phyloP scores from a whole-genome alignment of 1,140 invertebrate genomes.

The Gryon sp. region DNA sequence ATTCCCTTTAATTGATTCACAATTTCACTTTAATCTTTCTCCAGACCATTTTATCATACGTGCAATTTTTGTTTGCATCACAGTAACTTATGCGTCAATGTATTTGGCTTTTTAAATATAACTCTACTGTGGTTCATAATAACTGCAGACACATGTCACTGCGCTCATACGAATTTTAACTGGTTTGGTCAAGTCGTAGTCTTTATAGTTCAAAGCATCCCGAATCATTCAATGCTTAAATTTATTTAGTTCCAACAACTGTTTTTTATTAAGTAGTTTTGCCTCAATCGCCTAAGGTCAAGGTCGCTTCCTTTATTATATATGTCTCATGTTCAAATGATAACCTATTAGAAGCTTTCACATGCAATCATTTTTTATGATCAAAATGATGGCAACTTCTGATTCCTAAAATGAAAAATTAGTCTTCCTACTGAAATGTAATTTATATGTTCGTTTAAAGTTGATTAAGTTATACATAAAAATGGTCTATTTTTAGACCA shows the following conservation, averaged over 20 bases:
- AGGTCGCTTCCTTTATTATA: slow-evolving; percentile 40
- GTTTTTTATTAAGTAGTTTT: slow-evolving; percentile 53
- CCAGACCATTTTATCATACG: no score
- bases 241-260: slow-evolving; percentile 37
- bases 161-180: slow-evolving; percentile 19
- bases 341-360: slow-evolving; percentile 26
- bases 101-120: slow-evolving; percentile 6
- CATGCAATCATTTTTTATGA: slow-evolving; percentile 27
- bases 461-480: no score
- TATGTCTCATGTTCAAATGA: slow-evolving; percentile 39
- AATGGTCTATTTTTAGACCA: no score
- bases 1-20: background rate
- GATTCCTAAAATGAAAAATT: no score
- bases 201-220: slow-evolving; percentile 29
- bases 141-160: background rate
- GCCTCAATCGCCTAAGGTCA: slow-evolving; percentile 47
- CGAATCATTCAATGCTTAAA: slow-evolving; percentile 35
- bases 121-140: slow-evolving; percentile 2
- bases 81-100: slow-evolving; percentile 5
- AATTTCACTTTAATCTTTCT: background rate
- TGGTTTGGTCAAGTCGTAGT: slow-evolving; percentile 15
- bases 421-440: no score
- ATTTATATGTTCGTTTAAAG: no score
- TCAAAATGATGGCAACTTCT: no score
- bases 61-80: no score